phyloP scores from a whole-genome alignment of 2,888 invertebrate species.

The Xestia c-nigrum region DNA sequence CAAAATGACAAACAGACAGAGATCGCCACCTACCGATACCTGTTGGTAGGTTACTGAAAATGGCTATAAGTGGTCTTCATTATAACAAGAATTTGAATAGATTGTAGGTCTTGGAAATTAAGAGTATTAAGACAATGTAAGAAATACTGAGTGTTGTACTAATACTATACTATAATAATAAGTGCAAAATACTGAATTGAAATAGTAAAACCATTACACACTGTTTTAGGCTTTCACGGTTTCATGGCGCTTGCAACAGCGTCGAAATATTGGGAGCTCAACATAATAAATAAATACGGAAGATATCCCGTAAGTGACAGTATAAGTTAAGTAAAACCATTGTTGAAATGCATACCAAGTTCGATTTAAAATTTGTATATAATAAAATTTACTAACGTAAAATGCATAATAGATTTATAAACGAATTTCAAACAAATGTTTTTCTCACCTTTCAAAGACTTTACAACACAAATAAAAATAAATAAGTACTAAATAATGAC shows the following conservation, averaged over 20 bases:
- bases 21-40: no score
- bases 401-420: not conserved
- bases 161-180: constrained; percentile 22
- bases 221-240: no score
- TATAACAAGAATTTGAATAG: not conserved
- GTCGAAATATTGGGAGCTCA: no score
- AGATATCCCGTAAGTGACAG: no score
- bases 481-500: constrained; percentile 18
- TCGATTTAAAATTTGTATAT: not conserved
- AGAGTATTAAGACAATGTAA: not conserved
- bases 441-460: not conserved
- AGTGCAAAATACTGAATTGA: constrained; percentile 38
- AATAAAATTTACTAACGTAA: not conserved
- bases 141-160: constrained; percentile 7
- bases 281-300: no score
- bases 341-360: not conserved
- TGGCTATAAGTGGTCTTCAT: not conserved
- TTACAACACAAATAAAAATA: constrained; percentile 4
- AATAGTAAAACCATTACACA: not conserved
- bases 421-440: not conserved
- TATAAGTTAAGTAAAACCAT: not conserved
- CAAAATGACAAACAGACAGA: no score
- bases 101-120: not conserved
- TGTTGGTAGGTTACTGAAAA: no score
- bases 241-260: no score